Evolutionary conservation across 2,113 vertebrate genomes (phyloP).

Genomic region (Podarcis raffonei): DNA sequence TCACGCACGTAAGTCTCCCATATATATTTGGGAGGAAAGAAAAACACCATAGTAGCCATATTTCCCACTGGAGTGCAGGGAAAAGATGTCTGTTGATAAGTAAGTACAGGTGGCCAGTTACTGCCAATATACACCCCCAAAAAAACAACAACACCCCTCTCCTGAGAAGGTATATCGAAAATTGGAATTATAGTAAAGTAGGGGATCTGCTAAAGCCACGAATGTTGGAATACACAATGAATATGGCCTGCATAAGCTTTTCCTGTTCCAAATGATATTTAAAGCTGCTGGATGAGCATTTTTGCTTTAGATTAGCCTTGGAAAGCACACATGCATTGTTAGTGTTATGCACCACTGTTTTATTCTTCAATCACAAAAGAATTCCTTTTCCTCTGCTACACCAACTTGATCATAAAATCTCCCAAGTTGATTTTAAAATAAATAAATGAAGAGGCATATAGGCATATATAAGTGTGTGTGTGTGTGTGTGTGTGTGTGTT

Average conservation of each 20-base stretch:
- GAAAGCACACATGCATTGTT: not conserved
- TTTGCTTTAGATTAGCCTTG: slow-evolving; percentile 38
- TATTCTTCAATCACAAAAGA: fast-evolving
- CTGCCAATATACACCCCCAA: slow-evolving; percentile 7
- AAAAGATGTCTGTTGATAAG: not conserved
- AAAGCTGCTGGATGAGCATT: slow-evolving; percentile 36
- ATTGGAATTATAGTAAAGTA: not conserved
- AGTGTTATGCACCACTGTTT: not conserved
- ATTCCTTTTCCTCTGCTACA: not conserved
- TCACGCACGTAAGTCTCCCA: not conserved
- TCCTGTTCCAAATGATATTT: slow-evolving; percentile 38
- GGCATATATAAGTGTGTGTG: not conserved
- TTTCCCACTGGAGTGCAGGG: not conserved
- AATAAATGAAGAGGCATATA: not conserved
- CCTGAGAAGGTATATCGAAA: not conserved
- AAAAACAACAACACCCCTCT: not conserved
- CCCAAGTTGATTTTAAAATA: not conserved
- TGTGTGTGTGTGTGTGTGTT: too few species aligned
- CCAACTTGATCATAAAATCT: not conserved
- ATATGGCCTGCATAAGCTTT: slow-evolving; percentile 22
- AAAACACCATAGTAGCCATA: not conserved
- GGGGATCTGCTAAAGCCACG: not conserved
- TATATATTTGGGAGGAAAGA: not conserved
- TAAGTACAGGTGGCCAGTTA: not conserved
- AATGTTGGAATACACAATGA: slow-evolving; percentile 22